Evolutionary conservation across 2,113 vertebrate genomes (phyloP).

Genomic region (Pholis gunnellus): DNA sequence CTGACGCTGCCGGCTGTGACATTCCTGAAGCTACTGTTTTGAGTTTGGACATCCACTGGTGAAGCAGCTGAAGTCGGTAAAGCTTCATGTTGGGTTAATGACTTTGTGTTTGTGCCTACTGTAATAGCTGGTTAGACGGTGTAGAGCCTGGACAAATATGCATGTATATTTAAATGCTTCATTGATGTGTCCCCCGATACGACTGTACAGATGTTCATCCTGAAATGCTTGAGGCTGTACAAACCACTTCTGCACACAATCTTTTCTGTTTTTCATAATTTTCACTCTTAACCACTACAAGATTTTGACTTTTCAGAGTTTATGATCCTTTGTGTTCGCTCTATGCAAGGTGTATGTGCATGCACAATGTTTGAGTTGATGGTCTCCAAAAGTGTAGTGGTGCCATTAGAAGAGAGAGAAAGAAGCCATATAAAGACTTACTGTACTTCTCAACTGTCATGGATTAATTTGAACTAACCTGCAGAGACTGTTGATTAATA

Average conservation of each 20-base stretch:
- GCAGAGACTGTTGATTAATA: conserved; percentile 24
- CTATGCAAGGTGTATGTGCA: conserved; percentile 54
- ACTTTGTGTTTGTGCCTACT: conserved; percentile 27
- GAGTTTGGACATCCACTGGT: conserved; percentile 27
- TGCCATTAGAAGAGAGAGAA: conserved; percentile 23
- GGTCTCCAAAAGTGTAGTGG: conserved; percentile 34
- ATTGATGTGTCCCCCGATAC: not conserved
- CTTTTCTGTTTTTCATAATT: conserved; percentile 41
- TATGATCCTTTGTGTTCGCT: conserved; percentile 45
- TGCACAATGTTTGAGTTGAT: conserved; percentile 38
- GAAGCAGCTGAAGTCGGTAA: conserved; percentile 29
- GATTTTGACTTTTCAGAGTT: conserved; percentile 27
- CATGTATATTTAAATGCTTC: conserved; percentile 48
- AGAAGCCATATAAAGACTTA: conserved; percentile 69
- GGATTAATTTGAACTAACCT: conserved; percentile 29
- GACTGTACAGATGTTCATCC: conserved; percentile 63
- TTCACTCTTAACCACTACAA: conserved; percentile 55
- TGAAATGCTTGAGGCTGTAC: conserved; percentile 69
- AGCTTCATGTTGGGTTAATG: not conserved
- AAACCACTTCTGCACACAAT: conserved; percentile 37
- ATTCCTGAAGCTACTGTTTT: conserved; percentile 52
- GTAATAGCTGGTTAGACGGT: conserved; percentile 20
- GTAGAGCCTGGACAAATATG: conserved; percentile 35
- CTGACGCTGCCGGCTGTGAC: conserved; percentile 24
- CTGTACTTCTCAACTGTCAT: conserved; percentile 1